Evolutionary conservation across 92 coral and sea anemone species (phyloP).

Genomic region (Phenganax subtilis): DNA sequence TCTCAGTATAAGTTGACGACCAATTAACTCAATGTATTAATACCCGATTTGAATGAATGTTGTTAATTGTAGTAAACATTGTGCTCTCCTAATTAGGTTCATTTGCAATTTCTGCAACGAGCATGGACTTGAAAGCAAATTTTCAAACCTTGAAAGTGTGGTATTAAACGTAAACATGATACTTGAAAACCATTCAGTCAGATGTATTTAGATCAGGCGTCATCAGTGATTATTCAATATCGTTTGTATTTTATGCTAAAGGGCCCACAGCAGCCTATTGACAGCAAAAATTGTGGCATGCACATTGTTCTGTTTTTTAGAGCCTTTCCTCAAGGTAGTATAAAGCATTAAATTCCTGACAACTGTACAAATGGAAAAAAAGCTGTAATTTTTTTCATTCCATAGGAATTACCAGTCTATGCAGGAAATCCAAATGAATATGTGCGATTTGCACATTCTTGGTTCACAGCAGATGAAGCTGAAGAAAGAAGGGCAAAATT

Average conservation of each 20-base stretch:
- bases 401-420: neutral
- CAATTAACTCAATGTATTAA: neutral
- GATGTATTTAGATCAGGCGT: neutral
- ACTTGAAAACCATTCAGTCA: neutral
- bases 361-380: neutral
- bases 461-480: conserved; percentile 6
- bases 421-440: conserved; percentile 3
- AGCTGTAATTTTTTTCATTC: neutral
- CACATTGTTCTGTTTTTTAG: conserved; percentile 8
- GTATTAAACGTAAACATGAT: neutral
- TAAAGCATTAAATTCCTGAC: too few relatives aligned
- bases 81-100: neutral
- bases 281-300: conserved; percentile 8
- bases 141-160: neutral
- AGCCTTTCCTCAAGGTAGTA: neutral
- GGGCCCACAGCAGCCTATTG: conserved; percentile 3
- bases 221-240: neutral
- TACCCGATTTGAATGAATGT: neutral
- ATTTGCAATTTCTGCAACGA: neutral
- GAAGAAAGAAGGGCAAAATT: conserved; percentile 19
- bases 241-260: neutral
- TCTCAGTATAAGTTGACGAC: neutral
- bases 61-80: neutral
- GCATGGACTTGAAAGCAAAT: neutral
- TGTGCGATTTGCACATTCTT: neutral